Conservation (phyloP, 1,140 invertebrate species). For the Cherax destructor region DNA sequence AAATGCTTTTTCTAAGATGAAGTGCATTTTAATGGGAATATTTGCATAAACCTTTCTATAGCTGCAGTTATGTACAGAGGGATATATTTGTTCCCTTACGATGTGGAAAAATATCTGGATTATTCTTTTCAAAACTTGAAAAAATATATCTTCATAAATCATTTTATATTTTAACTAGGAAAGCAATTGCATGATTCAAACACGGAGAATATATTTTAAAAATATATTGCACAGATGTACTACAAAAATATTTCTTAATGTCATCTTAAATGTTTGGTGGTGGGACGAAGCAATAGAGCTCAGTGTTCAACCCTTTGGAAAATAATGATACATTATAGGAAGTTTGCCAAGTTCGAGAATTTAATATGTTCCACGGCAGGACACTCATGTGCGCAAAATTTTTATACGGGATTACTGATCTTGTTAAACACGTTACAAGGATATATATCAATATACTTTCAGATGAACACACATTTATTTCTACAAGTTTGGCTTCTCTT, state of each 20-base stretch:
- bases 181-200: too few relatives aligned
- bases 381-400: neutral
- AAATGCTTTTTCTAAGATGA: neutral
- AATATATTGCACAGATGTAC: too few relatives aligned
- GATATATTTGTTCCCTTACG: neutral
- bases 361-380: neutral
- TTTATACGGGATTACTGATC: neutral
- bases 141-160: too few relatives aligned
- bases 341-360: neutral
- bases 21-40: neutral
- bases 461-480: too few relatives aligned
- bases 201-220: too few relatives aligned
- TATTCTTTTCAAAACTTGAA: neutral
- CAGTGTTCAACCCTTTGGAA: neutral
- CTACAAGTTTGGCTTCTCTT: too few relatives aligned
- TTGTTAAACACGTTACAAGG: neutral
- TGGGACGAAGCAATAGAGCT: neutral
- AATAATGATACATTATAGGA: neutral
- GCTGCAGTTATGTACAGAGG: neutral
- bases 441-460: too few relatives aligned
- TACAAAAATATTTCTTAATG: too few relatives aligned
- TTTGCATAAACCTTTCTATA: neutral
- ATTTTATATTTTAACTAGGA: too few relatives aligned
- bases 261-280: neutral
- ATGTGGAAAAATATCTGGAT: neutral